phyloP scores from a whole-genome alignment of 1,140 invertebrate genomes.

The Lepidurus arcticus region DNA sequence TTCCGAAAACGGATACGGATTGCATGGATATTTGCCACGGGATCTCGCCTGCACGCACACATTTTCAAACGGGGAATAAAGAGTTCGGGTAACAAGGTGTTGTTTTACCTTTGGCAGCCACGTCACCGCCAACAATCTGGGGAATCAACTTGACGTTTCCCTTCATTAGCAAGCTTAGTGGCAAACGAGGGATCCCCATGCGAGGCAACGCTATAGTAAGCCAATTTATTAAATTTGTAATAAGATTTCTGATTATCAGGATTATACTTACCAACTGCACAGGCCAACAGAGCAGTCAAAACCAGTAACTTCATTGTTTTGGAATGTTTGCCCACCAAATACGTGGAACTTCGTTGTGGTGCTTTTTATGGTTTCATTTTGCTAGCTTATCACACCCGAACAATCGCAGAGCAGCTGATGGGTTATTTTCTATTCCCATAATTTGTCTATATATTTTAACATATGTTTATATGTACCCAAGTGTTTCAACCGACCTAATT shows the following conservation, averaged over 20 bases:
- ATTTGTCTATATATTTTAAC: too few relatives aligned
- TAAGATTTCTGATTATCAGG: neutral
- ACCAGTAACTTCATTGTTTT: constrained; percentile 30
- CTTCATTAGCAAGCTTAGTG: constrained; percentile 30
- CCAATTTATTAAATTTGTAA: neutral
- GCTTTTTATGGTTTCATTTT: neutral
- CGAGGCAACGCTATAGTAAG: neutral
- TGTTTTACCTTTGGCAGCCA: constrained; percentile 14
- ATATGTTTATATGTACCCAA: too few relatives aligned
- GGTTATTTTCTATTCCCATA: too few relatives aligned
- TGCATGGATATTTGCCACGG: constrained; percentile 38
- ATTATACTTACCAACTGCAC: constrained; percentile 24
- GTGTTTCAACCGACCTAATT: too few relatives aligned
- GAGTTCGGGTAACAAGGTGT: too few relatives aligned
- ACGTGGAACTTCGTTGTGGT: neutral
- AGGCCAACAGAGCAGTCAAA: constrained; percentile 23
- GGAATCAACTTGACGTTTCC: constrained; percentile 31
- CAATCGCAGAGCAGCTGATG: too few relatives aligned
- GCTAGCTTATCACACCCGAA: too few relatives aligned
- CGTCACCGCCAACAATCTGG: constrained; percentile 33
- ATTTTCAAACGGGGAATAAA: too few relatives aligned
- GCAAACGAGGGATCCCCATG: constrained; percentile 28
- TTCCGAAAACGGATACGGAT: constrained; percentile 17
- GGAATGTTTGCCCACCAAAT: neutral
- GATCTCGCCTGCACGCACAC: constrained; percentile 36